Evolutionary conservation across 2,113 vertebrate genomes (phyloP), one percentile per base, ranked within the genome.

Genomic region (Siniperca chuatsi): DNA sequence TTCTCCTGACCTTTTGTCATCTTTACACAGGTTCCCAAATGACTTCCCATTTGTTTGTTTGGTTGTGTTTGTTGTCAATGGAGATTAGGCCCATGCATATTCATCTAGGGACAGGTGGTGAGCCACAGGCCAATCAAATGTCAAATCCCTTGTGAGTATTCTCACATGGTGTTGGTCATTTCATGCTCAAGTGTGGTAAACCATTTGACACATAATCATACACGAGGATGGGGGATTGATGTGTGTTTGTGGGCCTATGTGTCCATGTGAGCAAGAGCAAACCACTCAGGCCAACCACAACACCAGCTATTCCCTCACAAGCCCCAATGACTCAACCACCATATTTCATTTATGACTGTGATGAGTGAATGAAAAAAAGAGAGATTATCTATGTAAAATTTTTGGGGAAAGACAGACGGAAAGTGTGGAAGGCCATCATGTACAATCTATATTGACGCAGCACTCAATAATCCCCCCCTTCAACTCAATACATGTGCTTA

Each of bases 81-180:
- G 42, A 78, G 67, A 83, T 86, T 54, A 55, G 35, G 10, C 0
- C 21, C 21, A 70, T 83, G 66, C 81, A 82, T 87, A 85, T 86
- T 84, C 62, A 78, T 78, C 68, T 15, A 11, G 21, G 69, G 77
- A 72, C 70, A 85, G 66, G 67, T 60, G 74, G 78, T 68, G 75
- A 87, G 74, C 66, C 70, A 73, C 64, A 48, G 70, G 66, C 65
- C 76, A 90, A 73, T 90, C 82, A 85, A 78, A 87, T 73, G 66
- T 78, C 68, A 79, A 78, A 71, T 78, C 75, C 76, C 68, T 35
- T n/a, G 65, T 0, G 65, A 57, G 25, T 25, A 3, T 72, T 75
- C 52, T 66, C 69, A 64, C 16, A 77, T 29, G 16, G 40, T 57
- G 50, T 73, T 11, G 11, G 76, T 52, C 69, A 71, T 78, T 76